A percentile compares a stretch with the other conserved stretches of the same genome.
Conservation (phyloP, 2,888 invertebrate species). For the Ophion obscuratus region DNA sequence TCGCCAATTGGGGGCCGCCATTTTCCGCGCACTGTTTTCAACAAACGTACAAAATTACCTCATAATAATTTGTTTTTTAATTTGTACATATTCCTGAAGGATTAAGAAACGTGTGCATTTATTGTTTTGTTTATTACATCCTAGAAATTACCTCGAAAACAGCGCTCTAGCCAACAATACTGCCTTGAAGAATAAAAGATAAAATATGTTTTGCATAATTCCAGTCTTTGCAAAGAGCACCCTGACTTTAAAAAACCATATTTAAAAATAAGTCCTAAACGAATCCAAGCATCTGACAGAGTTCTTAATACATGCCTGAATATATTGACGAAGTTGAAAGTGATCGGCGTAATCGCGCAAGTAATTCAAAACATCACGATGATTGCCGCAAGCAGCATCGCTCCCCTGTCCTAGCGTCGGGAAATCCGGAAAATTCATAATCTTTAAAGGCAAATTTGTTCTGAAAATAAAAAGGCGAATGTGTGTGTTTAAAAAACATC, state of each 20-base stretch:
- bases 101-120: too few relatives aligned
- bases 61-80: too few relatives aligned
- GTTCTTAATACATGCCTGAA: slow-evolving; percentile 85
- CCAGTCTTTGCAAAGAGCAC: too few relatives aligned
- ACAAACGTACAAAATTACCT: too few relatives aligned
- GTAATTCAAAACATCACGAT: slow-evolving; percentile 89
- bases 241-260: too few relatives aligned
- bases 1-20: too few relatives aligned
- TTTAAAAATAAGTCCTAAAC: too few relatives aligned
- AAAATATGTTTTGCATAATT: neutral
- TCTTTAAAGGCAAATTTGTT: slow-evolving; percentile 92
- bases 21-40: too few relatives aligned
- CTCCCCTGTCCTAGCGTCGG: slow-evolving; percentile 85
- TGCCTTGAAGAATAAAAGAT: neutral
- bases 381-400: slow-evolving; percentile 88
- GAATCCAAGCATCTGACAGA: slow-evolving; percentile 1
- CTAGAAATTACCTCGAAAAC: neutral
- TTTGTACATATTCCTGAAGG: too few relatives aligned
- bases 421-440: slow-evolving; percentile 92
- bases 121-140: too few relatives aligned
- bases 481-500: neutral
- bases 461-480: slow-evolving; percentile 78
- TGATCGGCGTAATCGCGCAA: slow-evolving; percentile 88
- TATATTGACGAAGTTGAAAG: slow-evolving; percentile 87
- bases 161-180: neutral